Evolutionary conservation across 2,888 invertebrate species (phyloP), one percentile per base, ranked within the genome.

Genomic region (Megamerina dolium): DNA sequence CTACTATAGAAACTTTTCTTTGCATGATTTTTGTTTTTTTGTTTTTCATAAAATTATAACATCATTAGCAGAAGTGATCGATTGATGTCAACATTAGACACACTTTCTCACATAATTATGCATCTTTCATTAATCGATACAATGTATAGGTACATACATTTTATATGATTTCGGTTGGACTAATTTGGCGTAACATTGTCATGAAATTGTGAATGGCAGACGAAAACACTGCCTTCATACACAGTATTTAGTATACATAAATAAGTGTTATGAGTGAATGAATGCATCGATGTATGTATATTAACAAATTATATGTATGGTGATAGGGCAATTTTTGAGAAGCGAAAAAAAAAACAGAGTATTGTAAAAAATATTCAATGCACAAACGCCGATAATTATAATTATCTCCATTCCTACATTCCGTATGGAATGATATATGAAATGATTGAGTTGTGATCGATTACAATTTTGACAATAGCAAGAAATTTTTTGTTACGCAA

Each of bases 361-460:
- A n/a, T n/a, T n/a, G n/a, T n/a, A n/a, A n/a, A n/a, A n/a, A n/a
- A n/a, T n/a, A n/a, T n/a, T n/a, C n/a, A n/a, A n/a, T n/a, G n/a
- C n/a, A n/a, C n/a, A n/a, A n/a, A n/a, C n/a, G n/a, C n/a, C n/a
- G n/a, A n/a, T n/a, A n/a, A n/a, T n/a, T n/a, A n/a, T n/a, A n/a
- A n/a, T n/a, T n/a, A n/a, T n/a, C n/a, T n/a, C n/a, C n/a, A n/a
- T n/a, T n/a, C n/a, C n/a, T n/a, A n/a, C n/a, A n/a, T n/a, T n/a
- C n/a, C n/a, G n/a, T n/a, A n/a, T n/a, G n/a, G n/a, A n/a, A n/a
- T n/a, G n/a, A n/a, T n/a, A n/a, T n/a, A n/a, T n/a, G 43, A 31
- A 36, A 42, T 42, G 36, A 52, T 65, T 64, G 61, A 63, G 62
- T 57, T 61, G 63, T 65, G 65, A 65, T 65, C 65, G 65, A 65